Conservation (phyloP, 2,888 invertebrate genomes). For the Rhodophaea formosa region DNA sequence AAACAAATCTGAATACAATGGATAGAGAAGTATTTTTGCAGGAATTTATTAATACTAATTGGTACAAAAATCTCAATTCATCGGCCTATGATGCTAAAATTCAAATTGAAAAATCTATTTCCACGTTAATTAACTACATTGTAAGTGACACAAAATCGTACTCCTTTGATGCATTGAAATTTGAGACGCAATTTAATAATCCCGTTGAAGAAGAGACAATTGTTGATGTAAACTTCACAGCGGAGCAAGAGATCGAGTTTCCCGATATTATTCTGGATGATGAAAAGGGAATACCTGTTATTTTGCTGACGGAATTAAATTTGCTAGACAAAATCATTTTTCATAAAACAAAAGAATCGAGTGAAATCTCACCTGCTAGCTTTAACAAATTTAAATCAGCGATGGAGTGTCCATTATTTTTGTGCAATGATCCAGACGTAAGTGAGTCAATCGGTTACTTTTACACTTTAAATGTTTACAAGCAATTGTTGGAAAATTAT, state of each 20-base stretch:
- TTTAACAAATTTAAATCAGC: constrained; percentile 41
- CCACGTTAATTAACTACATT: constrained; percentile 49
- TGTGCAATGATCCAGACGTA: constrained; percentile 40
- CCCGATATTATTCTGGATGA: constrained; percentile 48
- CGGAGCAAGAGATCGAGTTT: constrained; percentile 46
- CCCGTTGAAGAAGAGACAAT: constrained; percentile 35
- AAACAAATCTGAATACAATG: constrained; percentile 30
- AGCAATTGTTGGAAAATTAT: constrained; percentile 35
- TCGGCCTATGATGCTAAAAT: constrained; percentile 26
- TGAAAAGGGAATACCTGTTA: constrained; percentile 48
- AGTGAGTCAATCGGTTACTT: constrained; percentile 48
- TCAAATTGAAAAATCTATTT: constrained; percentile 42
- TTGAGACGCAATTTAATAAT: constrained; percentile 31
- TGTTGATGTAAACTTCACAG: constrained; percentile 36
- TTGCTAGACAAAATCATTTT: constrained; percentile 45
- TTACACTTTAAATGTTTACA: constrained; percentile 48
- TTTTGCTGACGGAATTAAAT: constrained; percentile 38
- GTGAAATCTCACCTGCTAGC: constrained; percentile 31
- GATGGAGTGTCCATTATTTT: constrained; percentile 46
- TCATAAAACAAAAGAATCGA: constrained; percentile 23
- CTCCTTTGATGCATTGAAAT: constrained; percentile 44
- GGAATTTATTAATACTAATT: constrained; percentile 33
- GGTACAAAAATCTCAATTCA: constrained; percentile 35
- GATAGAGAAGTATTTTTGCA: constrained; percentile 34
- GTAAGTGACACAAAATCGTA: constrained; percentile 43